These are phyloP conservation scores for Acanthococcus lagerstroemiae DNA, from an alignment of 2,888 invertebrate species.

Conservation along the genomic window DNA sequence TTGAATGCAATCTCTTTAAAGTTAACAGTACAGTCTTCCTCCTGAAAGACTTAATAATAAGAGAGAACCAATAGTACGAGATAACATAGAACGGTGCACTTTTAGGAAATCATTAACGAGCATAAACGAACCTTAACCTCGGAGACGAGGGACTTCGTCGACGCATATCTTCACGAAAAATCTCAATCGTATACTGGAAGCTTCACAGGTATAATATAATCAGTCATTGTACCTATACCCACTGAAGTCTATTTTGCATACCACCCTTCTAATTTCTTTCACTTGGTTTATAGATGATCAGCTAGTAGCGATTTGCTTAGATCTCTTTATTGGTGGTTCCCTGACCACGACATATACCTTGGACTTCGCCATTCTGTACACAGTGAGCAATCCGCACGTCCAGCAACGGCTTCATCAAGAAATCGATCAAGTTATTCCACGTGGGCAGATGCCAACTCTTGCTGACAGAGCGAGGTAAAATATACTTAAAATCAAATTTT, in stretches of 20 bases:
- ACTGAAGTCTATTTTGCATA: background rate
- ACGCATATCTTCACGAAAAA: slow-evolving; percentile 54
- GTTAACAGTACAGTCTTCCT: too few species aligned
- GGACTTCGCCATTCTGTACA: slow-evolving; percentile 51
- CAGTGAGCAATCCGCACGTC: slow-evolving; percentile 50
- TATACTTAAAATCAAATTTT: background rate
- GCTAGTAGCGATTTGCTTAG: slow-evolving; percentile 53
- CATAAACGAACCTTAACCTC: slow-evolving; percentile 47
- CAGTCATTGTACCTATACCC: background rate
- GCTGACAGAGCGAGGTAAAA: slow-evolving; percentile 45
- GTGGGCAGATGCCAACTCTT: slow-evolving; percentile 41
- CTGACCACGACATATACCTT: slow-evolving; percentile 54
- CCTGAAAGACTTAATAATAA: too few species aligned
- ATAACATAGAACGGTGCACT: too few species aligned
- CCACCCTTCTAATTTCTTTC: too few species aligned
- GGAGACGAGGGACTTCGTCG: slow-evolving; percentile 50
- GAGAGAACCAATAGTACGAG: too few species aligned
- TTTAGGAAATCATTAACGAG: slow-evolving; percentile 47
- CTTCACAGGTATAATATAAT: slow-evolving; percentile 14
- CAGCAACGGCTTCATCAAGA: slow-evolving; percentile 47
- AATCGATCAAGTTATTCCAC: slow-evolving; percentile 29
- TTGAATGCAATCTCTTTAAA: too few species aligned
- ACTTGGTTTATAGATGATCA: slow-evolving; percentile 53
- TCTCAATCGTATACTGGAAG: slow-evolving; percentile 34
- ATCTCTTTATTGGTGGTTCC: slow-evolving; percentile 57